Evolutionary conservation across 2,113 vertebrate species (phyloP).

Genomic region (Lamprotornis superbus): DNA sequence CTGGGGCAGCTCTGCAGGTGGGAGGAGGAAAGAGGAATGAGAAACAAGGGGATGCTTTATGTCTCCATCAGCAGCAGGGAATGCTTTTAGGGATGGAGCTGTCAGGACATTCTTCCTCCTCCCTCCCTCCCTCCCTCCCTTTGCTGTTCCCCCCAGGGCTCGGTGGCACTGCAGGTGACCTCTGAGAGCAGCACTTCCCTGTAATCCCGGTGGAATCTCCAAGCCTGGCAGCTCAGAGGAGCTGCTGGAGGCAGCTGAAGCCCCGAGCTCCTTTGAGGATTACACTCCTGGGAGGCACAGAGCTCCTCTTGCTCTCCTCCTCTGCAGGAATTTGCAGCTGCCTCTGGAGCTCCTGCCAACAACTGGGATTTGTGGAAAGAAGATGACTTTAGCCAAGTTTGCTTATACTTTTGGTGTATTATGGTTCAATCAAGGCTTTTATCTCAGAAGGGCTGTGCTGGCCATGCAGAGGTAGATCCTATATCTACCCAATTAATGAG

Average conservation of each 20-base stretch:
- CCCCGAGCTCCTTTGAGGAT: not conserved
- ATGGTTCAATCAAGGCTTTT: not conserved
- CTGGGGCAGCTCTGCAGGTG: not conserved
- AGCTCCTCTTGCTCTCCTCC: not conserved
- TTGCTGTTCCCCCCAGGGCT: not conserved
- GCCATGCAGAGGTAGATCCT: not conserved
- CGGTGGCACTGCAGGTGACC: not conserved
- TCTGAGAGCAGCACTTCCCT: not conserved
- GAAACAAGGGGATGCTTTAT: not conserved
- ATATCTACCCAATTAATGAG: not conserved
- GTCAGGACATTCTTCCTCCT: not conserved
- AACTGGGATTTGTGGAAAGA: not conserved
- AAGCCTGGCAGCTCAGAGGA: accelerated
- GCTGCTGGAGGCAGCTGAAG: not conserved
- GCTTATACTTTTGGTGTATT: not conserved
- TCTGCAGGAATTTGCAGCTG: not conserved
- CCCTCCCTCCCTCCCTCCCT: not conserved
- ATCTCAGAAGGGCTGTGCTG: not conserved
- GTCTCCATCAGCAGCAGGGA: not conserved
- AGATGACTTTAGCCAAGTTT: not conserved
- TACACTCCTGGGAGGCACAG: not conserved
- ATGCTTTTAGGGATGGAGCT: not conserved
- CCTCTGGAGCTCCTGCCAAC: not conserved
- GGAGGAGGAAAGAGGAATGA: not conserved
- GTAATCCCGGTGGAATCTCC: not conserved